Conservation (phyloP, 2,888 invertebrate species). For the Tetragonula carbonaria region DNA sequence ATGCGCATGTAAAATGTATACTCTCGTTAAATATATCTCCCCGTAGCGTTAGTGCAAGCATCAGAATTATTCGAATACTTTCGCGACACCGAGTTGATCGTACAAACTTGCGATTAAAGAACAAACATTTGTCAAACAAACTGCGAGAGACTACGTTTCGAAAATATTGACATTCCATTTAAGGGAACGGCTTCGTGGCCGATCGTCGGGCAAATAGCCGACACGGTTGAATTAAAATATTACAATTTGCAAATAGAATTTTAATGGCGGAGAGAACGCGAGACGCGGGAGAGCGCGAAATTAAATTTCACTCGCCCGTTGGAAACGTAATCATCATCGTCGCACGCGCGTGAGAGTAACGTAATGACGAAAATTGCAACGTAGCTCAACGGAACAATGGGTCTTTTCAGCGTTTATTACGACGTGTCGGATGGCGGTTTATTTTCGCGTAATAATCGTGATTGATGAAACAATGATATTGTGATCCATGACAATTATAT, state of each 20-base stretch:
- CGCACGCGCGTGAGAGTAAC: not conserved
- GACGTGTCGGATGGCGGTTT: constrained; percentile 37
- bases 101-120: not conserved
- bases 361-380: constrained; percentile 33
- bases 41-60: no score
- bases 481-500: constrained; percentile 42
- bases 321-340: constrained; percentile 6
- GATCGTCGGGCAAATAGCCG: not conserved
- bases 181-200: not conserved
- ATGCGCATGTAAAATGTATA: not conserved
- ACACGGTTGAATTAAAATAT: constrained; percentile 3
- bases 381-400: constrained; percentile 16
- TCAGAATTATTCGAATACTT: no score
- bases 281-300: not conserved
- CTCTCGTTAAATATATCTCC: no score
- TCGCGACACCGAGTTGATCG: no score
- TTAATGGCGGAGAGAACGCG: not conserved
- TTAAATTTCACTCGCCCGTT: constrained; percentile 9
- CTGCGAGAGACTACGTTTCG: not conserved
- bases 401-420: constrained; percentile 14
- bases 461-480: constrained; percentile 46
- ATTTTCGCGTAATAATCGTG: constrained; percentile 43
- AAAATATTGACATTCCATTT: not conserved
- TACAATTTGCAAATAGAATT: not conserved
- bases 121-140: not conserved